Evolutionary conservation across 2,888 invertebrate species (phyloP).

Genomic region (Hemistola chrysoprasaria): DNA sequence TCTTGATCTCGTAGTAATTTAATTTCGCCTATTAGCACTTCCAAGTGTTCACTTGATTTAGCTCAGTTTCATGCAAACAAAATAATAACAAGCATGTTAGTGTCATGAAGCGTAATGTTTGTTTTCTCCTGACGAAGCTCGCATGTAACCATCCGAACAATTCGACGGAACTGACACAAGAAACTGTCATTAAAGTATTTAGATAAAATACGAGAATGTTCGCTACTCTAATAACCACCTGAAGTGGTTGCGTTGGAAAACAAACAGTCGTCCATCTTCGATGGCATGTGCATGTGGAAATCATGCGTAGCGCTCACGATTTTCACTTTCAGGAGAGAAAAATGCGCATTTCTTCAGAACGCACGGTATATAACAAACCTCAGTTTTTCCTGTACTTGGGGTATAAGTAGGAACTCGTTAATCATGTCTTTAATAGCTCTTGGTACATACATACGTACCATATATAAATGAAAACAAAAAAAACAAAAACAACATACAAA

Average conservation of each 20-base stretch:
- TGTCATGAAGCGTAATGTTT: slow-evolving; percentile 50
- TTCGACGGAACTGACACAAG: slow-evolving; percentile 73
- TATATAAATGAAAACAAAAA: too few relatives aligned
- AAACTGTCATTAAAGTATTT: slow-evolving; percentile 70
- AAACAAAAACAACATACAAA: too few relatives aligned
- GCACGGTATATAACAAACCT: slow-evolving; percentile 21
- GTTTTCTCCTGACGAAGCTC: slow-evolving; percentile 57
- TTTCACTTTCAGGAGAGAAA: slow-evolving; percentile 70
- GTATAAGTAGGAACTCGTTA: too few relatives aligned
- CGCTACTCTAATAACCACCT: slow-evolving; percentile 46
- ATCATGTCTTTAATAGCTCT: too few relatives aligned
- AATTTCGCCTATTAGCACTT: too few relatives aligned
- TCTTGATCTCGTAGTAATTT: too few relatives aligned
- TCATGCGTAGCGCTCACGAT: slow-evolving; percentile 51
- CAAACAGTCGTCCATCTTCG: slow-evolving; percentile 31
- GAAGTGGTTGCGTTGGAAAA: slow-evolving; percentile 49
- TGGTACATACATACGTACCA: too few relatives aligned
- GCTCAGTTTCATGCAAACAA: background rate
- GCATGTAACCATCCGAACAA: slow-evolving; percentile 75
- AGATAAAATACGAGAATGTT: slow-evolving; percentile 61
- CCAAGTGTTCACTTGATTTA: too few relatives aligned
- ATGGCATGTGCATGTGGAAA: slow-evolving; percentile 44
- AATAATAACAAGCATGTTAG: slow-evolving; percentile 13
- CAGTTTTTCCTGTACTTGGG: too few relatives aligned
- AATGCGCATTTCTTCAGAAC: slow-evolving; percentile 30